Base-by-base conservation (phyloP, 2,888 invertebrate genomes). In the Alitta virens region DNA sequence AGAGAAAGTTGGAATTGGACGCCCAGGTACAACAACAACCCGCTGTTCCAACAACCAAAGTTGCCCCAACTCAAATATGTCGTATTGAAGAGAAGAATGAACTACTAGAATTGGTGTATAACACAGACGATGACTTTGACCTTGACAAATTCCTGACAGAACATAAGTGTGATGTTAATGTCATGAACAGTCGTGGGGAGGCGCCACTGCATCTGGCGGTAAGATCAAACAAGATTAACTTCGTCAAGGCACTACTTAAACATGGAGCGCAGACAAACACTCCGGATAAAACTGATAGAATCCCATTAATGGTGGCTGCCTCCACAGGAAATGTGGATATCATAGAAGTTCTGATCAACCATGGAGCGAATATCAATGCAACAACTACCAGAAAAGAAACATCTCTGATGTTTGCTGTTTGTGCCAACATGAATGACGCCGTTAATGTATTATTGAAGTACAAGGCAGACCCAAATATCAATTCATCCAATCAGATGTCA, bases 121-220 rank as follows among this genome's bases (percentile, higher is more conserved):
- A 33, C 33, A 33, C 5, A 33, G 33, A 33, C 7, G 33, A 33
- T 33, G 33, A 33, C 12, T 33, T 7, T 33, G 33, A 33, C 12
- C 12, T 33, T 5, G 33, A 33, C 12, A 5, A 33, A 12, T 33
- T 33, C 33, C 33, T 33, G 5, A 33, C 33, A 12, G 33, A 33
- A 12, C 5, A 33, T 7, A 5, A 5, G 12, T 7, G 33, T 16
- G 46, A 46, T 21, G 46, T 46, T n/a, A 46, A 46, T n/a, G n/a
- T 5, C n/a, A n/a, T 7, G 5, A 21, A 21, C 21, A 18, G n/a
- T 21, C 46, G 46, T n/a, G 63, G 58, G n/a, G 18, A 42, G 26
- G 40, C 58, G 21, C 53, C 63, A 18, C 43, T 66, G 23, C 66
- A 66, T 57, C 52, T 49, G 40, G 63, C 62, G 2, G 61, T 51